A percentile compares a stretch with the other conserved stretches of the same genome.
These are phyloP conservation scores for Ceratoteleas bidentatus DNA, from an alignment of 1,140 invertebrate species.

Conservation along the genomic window DNA sequence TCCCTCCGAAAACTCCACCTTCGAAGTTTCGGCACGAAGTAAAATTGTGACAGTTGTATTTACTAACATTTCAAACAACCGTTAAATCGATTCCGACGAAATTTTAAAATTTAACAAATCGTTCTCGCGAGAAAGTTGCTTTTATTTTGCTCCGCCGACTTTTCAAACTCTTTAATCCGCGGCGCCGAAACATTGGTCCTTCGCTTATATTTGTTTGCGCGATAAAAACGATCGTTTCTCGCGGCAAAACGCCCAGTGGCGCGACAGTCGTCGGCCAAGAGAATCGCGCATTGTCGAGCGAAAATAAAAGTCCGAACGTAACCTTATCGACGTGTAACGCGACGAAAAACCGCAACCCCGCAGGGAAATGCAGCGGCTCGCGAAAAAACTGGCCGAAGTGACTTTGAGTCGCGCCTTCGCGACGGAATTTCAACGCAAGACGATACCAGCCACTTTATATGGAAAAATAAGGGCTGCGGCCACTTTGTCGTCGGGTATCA, in stretches of 20 bases:
- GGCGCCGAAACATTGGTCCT: too few relatives aligned
- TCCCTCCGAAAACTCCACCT: too few relatives aligned
- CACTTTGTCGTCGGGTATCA: constrained; percentile 15
- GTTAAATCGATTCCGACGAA: too few relatives aligned
- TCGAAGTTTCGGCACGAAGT: too few relatives aligned
- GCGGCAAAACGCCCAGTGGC: not conserved
- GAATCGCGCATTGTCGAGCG: constrained; percentile 16
- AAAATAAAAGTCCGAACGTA: constrained; percentile 47
- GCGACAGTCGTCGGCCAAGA: constrained; percentile 2
- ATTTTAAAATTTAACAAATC: too few relatives aligned
- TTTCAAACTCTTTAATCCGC: too few relatives aligned
- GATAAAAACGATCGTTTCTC: not conserved
- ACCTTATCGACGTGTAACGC: constrained; percentile 56
- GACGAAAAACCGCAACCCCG: constrained; percentile 58
- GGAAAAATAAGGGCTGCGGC: constrained; percentile 43
- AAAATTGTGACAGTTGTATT: too few relatives aligned
- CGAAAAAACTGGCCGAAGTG: constrained; percentile 23
- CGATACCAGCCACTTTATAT: constrained; percentile 47
- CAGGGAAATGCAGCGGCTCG: constrained; percentile 50
- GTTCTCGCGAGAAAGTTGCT: too few relatives aligned
- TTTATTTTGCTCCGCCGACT: too few relatives aligned
- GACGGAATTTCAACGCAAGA: constrained; percentile 55
- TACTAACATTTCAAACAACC: too few relatives aligned
- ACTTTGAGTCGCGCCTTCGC: constrained; percentile 46
- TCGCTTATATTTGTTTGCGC: too few relatives aligned